Evolutionary conservation across 2,888 invertebrate genomes (phyloP).

Genomic region (Abrostola triplasia): DNA sequence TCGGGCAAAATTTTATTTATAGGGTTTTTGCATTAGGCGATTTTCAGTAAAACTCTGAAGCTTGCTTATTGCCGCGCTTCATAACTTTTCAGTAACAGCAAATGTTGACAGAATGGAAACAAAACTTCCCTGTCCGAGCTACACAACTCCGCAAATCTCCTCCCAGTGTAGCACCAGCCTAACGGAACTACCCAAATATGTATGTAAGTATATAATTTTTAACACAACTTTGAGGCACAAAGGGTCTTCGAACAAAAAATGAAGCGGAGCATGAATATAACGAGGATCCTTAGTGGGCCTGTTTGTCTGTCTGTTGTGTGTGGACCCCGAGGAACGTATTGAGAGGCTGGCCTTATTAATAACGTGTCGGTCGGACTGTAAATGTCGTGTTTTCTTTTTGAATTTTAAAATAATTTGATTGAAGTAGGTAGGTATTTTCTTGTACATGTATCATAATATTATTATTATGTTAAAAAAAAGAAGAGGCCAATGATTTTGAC

Average conservation of each 20-base stretch:
- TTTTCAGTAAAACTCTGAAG: too few species aligned
- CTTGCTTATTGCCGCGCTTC: too few species aligned
- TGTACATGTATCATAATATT: too few species aligned
- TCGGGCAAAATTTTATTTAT: too few species aligned
- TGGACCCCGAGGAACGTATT: neutral
- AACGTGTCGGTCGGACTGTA: neutral
- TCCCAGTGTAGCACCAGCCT: neutral
- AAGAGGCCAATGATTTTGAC: too few species aligned
- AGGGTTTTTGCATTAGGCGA: too few species aligned
- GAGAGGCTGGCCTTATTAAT: neutral
- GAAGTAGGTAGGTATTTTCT: too few species aligned
- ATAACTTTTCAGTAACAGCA: too few species aligned
- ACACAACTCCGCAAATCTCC: neutral
- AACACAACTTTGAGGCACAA: conserved; percentile 45
- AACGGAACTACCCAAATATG: neutral
- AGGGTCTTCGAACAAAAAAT: conserved; percentile 53
- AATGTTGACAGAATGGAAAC: too few species aligned
- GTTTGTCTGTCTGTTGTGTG: conserved; percentile 17
- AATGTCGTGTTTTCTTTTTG: neutral
- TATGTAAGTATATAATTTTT: conserved; percentile 15
- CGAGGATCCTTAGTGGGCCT: conserved; percentile 38
- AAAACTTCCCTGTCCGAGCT: neutral
- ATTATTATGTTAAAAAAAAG: too few species aligned
- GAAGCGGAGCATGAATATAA: conserved; percentile 53
- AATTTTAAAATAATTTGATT: too few species aligned